Evolutionary conservation across 2,888 invertebrate genomes (phyloP).

Genomic region (Agriotes lineatus): DNA sequence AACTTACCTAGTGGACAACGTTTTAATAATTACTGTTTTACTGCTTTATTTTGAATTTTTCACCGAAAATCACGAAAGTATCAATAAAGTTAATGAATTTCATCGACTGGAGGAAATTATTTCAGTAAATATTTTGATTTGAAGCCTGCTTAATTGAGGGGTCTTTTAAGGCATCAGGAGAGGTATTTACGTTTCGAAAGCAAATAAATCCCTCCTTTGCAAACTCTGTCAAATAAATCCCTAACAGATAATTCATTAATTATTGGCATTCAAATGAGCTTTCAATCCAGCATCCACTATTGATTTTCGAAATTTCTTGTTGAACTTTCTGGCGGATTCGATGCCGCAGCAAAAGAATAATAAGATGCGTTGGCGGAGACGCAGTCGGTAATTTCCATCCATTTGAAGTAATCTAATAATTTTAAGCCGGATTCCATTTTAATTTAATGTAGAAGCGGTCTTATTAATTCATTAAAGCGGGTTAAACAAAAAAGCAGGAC

Average conservation of each 20-base stretch:
- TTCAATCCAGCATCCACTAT: neutral
- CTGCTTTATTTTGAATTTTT: no score
- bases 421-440: constrained; percentile 13
- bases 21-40: no score
- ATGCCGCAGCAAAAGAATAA: neutral
- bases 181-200: no score
- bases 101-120: no score
- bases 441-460: neutral
- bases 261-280: neutral
- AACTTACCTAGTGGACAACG: no score
- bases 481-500: neutral
- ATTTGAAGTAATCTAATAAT: constrained; percentile 5
- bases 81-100: no score
- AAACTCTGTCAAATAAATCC: neutral
- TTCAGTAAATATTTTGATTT: no score
- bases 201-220: neutral
- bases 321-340: neutral
- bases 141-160: no score
- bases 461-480: constrained; percentile 9
- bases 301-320: constrained; percentile 11
- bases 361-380: neutral
- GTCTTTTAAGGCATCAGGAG: no score
- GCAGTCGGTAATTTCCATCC: neutral
- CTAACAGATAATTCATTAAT: constrained; percentile 12
- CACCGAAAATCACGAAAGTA: no score